These are phyloP conservation scores for Disparrhopalites patrizii DNA, from an alignment of 2,888 invertebrate species.

Conservation along the genomic window DNA sequence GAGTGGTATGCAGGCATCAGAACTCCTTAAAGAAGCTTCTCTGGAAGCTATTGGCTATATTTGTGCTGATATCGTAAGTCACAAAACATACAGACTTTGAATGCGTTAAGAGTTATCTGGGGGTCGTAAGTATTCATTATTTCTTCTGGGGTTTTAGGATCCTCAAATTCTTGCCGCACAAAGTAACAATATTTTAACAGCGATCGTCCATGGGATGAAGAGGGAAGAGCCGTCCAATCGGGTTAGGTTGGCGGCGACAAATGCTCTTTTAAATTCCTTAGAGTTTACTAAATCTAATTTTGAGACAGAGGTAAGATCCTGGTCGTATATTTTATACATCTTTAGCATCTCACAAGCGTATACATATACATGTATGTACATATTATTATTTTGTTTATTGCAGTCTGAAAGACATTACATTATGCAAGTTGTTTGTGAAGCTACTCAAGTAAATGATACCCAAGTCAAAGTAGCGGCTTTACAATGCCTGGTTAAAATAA, in stretches of 20 bases:
- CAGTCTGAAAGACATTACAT: constrained; percentile 93
- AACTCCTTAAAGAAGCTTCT: constrained; percentile 93
- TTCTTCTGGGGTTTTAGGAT: constrained; percentile 54
- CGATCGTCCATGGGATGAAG: constrained; percentile 98
- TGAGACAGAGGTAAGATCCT: constrained; percentile 71
- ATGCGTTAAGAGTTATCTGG: not conserved
- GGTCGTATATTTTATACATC: not conserved
- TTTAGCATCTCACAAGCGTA: not conserved
- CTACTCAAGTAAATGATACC: constrained; percentile 87
- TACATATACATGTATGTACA: not conserved
- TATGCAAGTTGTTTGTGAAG: constrained; percentile 99
- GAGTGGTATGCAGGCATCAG: constrained; percentile 65
- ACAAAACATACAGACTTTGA: not conserved
- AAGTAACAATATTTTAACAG: constrained; percentile 94
- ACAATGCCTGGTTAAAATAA: constrained; percentile 96
- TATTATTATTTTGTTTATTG: constrained; percentile 4
- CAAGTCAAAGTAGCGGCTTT: constrained; percentile 93
- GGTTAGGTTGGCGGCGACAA: constrained; percentile 93
- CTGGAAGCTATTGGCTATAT: constrained; percentile 98
- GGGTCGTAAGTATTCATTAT: too few relatives aligned
- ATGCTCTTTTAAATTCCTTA: constrained; percentile 90
- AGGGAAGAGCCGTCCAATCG: constrained; percentile 87
- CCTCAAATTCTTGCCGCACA: constrained; percentile 86
- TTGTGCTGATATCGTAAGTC: constrained; percentile 84
- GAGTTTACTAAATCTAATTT: constrained; percentile 99